These are phyloP conservation scores for Chaetogeoica ovagalla DNA, from an alignment of 2,888 invertebrate species.

Conservation along the genomic window DNA sequence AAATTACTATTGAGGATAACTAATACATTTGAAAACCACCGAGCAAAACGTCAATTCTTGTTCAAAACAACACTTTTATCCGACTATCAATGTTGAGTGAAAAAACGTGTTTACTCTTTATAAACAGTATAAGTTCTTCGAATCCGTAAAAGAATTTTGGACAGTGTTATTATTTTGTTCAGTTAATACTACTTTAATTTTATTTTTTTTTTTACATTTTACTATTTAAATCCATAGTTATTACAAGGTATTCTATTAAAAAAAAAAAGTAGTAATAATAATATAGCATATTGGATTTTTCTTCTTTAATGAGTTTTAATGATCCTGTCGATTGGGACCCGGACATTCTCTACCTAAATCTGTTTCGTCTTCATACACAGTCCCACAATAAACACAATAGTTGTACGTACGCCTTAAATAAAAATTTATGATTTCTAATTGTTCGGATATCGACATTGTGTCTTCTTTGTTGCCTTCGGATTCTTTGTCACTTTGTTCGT, in stretches of 20 bases:
- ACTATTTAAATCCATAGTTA: not conserved
- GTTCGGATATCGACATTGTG: constrained; percentile 60
- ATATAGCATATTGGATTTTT: not conserved
- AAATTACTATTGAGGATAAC: constrained; percentile 69
- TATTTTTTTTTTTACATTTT: not conserved
- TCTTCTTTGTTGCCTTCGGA: constrained; percentile 8
- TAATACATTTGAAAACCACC: constrained; percentile 63
- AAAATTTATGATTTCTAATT: constrained; percentile 66
- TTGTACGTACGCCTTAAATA: constrained; percentile 72
- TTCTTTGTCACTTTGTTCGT: constrained; percentile 54
- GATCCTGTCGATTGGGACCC: constrained; percentile 68
- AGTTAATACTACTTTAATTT: too few species aligned
- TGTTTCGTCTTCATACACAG: constrained; percentile 66
- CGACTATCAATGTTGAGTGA: constrained; percentile 23
- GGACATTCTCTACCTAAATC: constrained; percentile 70
- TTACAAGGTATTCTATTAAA: not conserved
- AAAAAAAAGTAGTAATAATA: not conserved
- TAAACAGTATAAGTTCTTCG: constrained; percentile 1
- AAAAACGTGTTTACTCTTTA: constrained; percentile 36
- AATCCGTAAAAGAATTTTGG: not conserved
- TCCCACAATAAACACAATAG: constrained; percentile 82
- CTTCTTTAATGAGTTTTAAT: constrained; percentile 57
- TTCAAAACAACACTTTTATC: constrained; percentile 59
- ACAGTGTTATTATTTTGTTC: not conserved
- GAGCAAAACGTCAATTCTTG: constrained; percentile 59